These are phyloP conservation scores for Cyclargus thomasi DNA, from an alignment of 1,140 invertebrate species.

Conservation along the genomic window DNA sequence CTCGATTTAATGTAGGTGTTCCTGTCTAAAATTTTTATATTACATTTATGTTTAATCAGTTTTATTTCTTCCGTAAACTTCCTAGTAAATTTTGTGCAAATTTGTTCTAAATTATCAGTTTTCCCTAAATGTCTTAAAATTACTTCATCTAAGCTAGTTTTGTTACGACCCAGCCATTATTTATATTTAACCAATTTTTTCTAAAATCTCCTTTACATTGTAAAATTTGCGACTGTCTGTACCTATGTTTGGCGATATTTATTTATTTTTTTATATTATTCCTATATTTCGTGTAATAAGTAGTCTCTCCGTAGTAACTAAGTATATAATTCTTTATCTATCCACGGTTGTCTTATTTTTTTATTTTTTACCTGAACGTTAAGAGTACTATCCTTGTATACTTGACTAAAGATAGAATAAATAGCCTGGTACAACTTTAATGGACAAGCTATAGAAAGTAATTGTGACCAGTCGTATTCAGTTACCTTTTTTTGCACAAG, in stretches of 20 bases:
- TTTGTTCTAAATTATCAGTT: constrained; percentile 19
- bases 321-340: constrained; percentile 13
- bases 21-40: no score
- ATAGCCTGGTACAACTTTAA: constrained; percentile 26
- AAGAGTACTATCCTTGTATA: constrained; percentile 27
- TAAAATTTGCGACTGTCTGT: constrained; percentile 25
- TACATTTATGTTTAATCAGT: no score
- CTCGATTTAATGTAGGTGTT: no score
- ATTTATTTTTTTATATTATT: constrained; percentile 35
- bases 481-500: constrained; percentile 19
- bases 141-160: no score
- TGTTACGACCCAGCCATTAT: no score
- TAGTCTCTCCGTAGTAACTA: constrained; percentile 26
- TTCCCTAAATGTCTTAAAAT: no score
- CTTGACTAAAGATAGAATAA: constrained; percentile 19
- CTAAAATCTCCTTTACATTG: constrained; percentile 1
- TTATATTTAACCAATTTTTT: no score
- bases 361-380: constrained; percentile 16
- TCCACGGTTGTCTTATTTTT: constrained; percentile 20
- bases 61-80: constrained; percentile 34
- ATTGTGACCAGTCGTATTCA: constrained; percentile 23
- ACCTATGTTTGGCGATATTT: constrained; percentile 33
- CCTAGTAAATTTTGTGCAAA: constrained; percentile 25
- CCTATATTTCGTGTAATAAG: constrained; percentile 33
- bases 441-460: constrained; percentile 23